Evolutionary conservation across 2,888 invertebrate species (phyloP).

Genomic region (Emesis furor): DNA sequence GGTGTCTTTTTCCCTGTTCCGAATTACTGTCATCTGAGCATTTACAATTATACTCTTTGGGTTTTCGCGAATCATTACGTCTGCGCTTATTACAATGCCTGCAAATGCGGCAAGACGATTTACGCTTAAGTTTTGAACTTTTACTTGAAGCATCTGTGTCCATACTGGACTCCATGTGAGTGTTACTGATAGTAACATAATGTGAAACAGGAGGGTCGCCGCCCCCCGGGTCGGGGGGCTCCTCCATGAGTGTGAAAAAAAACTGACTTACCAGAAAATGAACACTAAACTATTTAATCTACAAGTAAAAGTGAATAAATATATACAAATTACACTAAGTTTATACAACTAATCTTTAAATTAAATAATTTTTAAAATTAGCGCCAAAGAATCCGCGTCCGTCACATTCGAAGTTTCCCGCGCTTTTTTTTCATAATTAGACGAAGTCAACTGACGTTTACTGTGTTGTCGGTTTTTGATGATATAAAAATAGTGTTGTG

Average conservation of each 20-base stretch:
- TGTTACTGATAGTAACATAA: neutral
- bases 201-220: neutral
- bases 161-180: neutral
- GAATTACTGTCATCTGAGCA: too few relatives aligned
- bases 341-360: too few relatives aligned
- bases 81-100: conserved; percentile 6
- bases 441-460: conserved; percentile 36
- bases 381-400: too few relatives aligned
- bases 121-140: neutral
- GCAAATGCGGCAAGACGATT: neutral
- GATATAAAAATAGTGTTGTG: neutral
- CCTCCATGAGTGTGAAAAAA: too few relatives aligned
- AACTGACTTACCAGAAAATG: too few relatives aligned
- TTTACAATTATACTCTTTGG: neutral
- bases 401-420: too few relatives aligned
- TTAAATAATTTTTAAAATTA: too few relatives aligned
- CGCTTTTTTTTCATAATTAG: conserved; percentile 20
- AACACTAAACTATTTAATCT: too few relatives aligned
- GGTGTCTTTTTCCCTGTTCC: too few relatives aligned
- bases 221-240: neutral
- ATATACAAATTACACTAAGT: too few relatives aligned
- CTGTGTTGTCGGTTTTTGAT: conserved; percentile 36
- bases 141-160: conserved; percentile 5
- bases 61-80: neutral
- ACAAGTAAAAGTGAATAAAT: too few relatives aligned